Evolutionary conservation across 92 coral and sea anemone species (phyloP).

Genomic region (Parazoanthus swiftii): DNA sequence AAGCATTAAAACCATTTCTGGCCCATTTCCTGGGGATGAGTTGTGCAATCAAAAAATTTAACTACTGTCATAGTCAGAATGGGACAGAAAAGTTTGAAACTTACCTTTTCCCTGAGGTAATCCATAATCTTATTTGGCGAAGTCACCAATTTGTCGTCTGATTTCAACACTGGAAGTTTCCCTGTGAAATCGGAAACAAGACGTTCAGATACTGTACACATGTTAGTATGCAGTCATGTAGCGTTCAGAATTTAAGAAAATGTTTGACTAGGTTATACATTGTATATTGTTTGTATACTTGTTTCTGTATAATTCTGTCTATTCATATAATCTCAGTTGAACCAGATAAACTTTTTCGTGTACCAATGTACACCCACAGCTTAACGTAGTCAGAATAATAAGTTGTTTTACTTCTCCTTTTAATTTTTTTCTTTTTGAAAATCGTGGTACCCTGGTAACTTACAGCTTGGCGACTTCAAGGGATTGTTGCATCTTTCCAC

Average conservation of each 20-base stretch:
- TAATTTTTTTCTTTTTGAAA: background rate
- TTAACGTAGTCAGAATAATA: background rate
- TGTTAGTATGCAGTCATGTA: too few species aligned
- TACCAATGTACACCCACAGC: too few species aligned
- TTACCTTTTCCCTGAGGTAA: slow-evolving; percentile 75
- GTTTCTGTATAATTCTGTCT: too few species aligned
- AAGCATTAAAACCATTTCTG: too few species aligned
- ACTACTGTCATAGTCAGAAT: background rate
- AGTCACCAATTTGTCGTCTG: slow-evolving; percentile 59
- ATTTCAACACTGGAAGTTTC: slow-evolving; percentile 69
- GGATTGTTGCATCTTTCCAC: slow-evolving; percentile 70
- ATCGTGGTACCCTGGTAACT: slow-evolving; percentile 11
- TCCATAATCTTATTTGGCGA: slow-evolving; percentile 77
- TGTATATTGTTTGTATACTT: too few species aligned
- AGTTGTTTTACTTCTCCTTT: background rate
- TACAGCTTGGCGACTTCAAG: slow-evolving; percentile 80
- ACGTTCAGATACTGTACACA: background rate
- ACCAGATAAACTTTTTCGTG: too few species aligned
- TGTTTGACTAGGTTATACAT: too few species aligned
- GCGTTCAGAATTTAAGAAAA: too few species aligned
- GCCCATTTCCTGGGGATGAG: too few species aligned
- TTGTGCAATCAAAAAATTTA: too few species aligned
- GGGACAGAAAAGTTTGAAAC: background rate
- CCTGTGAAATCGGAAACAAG: slow-evolving; percentile 38
- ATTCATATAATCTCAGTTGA: too few species aligned